A percentile compares a stretch with the other conserved stretches of the same genome.
phyloP scores from a whole-genome alignment of 2,888 invertebrate species.

The Lithophane socia region DNA sequence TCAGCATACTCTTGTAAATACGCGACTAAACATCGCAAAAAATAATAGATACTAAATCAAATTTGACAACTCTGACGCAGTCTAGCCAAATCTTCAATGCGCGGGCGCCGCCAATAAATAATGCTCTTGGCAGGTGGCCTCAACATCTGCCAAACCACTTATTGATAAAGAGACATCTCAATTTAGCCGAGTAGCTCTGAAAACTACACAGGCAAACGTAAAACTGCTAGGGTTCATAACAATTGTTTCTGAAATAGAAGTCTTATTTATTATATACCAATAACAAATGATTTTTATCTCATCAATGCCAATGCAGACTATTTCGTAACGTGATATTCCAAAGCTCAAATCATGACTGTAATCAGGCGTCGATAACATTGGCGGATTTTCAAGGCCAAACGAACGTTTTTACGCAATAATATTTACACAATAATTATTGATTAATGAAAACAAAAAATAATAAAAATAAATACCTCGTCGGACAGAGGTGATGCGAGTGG shows the following conservation, averaged over 20 bases:
- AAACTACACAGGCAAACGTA: constrained; percentile 2
- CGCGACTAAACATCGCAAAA: neutral
- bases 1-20: constrained; percentile 5
- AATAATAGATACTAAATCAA: neutral
- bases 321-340: constrained; percentile 66
- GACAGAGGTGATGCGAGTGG: constrained; percentile 66
- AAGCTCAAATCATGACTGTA: constrained; percentile 72
- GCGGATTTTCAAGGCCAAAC: constrained; percentile 81
- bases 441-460: constrained; percentile 10
- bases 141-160: constrained; percentile 68
- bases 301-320: constrained; percentile 52
- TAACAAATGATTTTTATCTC: constrained; percentile 50
- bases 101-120: constrained; percentile 52
- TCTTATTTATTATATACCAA: constrained; percentile 35
- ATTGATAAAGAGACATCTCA: constrained; percentile 65
- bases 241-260: neutral
- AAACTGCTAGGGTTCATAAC: neutral
- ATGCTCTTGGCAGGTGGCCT: constrained; percentile 61
- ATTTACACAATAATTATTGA: constrained; percentile 55
- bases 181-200: constrained; percentile 55
- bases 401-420: constrained; percentile 72
- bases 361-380: constrained; percentile 85
- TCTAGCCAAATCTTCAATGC: constrained; percentile 51
- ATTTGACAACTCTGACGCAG: constrained; percentile 43
- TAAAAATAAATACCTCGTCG: constrained; percentile 53